These are phyloP conservation scores for Manacus vitellinus DNA, from an alignment of 2,113 vertebrate species.

Conservation along the genomic window DNA sequence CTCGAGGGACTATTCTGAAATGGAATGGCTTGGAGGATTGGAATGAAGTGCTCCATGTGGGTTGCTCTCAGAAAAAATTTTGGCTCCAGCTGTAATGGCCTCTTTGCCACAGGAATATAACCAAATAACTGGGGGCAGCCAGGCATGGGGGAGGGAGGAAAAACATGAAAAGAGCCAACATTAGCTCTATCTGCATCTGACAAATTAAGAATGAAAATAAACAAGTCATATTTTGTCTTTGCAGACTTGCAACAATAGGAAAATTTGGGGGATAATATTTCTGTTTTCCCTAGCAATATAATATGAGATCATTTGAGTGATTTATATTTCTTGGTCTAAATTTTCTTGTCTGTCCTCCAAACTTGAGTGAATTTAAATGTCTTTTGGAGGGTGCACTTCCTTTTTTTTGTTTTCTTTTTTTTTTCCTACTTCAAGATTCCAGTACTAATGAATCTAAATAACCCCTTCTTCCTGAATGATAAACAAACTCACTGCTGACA, in stretches of 20 bases:
- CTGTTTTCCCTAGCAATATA: slow-evolving; percentile 13
- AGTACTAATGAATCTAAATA: slow-evolving; percentile 45
- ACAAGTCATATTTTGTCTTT: not conserved
- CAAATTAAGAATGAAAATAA: slow-evolving; percentile 16
- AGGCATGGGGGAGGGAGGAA: not conserved
- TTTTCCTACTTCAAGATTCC: not conserved
- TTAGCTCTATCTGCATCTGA: not conserved
- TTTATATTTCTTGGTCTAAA: slow-evolving; percentile 42
- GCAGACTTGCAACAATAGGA: not conserved
- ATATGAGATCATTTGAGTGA: not conserved
- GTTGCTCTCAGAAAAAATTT: not conserved
- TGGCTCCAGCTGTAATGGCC: not conserved
- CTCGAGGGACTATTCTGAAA: not conserved
- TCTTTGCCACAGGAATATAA: slow-evolving; percentile 19
- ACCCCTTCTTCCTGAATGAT: not conserved
- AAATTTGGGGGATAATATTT: not conserved
- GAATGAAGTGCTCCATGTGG: not conserved
- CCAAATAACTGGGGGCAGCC: not conserved
- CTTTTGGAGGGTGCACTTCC: slow-evolving; percentile 36
- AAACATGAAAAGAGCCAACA: not conserved
- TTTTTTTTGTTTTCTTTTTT: not conserved
- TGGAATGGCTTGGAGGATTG: not conserved
- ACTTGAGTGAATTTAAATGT: not conserved
- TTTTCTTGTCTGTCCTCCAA: slow-evolving; percentile 41
- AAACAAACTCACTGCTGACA: slow-evolving; percentile 49